Percentiles rank a stretch among this genome's conserved stretches.
Evolutionary conservation across 2,797 vertebrate species (phyloP).

Genomic region (Chelidonichthys spinosus): DNA sequence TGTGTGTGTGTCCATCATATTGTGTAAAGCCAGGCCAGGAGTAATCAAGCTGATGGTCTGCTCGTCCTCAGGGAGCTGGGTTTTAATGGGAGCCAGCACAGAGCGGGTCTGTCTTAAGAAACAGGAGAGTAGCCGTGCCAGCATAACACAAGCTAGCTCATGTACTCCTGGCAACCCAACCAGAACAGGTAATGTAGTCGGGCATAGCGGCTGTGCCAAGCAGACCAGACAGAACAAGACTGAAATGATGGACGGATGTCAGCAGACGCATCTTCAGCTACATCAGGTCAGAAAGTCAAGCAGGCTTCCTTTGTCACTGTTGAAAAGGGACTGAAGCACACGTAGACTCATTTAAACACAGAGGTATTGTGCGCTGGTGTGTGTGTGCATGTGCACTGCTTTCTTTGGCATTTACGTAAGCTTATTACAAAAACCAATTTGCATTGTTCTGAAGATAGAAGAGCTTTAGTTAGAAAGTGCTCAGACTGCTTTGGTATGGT

Average conservation of each 20-base stretch:
- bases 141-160: conserved; percentile 26
- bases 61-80: conserved; percentile 25
- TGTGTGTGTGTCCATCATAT: conserved; percentile 6
- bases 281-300: conserved; percentile 6
- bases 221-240: background rate
- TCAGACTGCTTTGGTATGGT: conserved; percentile 31
- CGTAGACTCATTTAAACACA: too few species aligned
- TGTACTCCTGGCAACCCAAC: conserved; percentile 13
- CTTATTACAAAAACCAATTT: conserved; percentile 46
- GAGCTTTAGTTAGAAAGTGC: conserved; percentile 8
- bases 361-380: background rate
- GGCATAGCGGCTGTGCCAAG: conserved; percentile 14
- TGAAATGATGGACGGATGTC: conserved; percentile 35
- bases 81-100: conserved; percentile 52
- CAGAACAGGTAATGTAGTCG: conserved; percentile 23
- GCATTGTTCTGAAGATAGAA: conserved; percentile 20
- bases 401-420: conserved; percentile 44
- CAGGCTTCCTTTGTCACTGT: conserved; percentile 29
- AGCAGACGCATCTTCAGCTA: conserved; percentile 2
- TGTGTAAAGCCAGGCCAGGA: conserved; percentile 13
- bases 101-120: background rate
- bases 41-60: conserved; percentile 31
- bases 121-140: conserved; percentile 14
- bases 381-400: conserved; percentile 11
- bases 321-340: conserved; percentile 6